Evolutionary conservation across 1,140 invertebrate species (phyloP), one percentile per base, ranked within the genome.

Genomic region (Diuraphis noxia): DNA sequence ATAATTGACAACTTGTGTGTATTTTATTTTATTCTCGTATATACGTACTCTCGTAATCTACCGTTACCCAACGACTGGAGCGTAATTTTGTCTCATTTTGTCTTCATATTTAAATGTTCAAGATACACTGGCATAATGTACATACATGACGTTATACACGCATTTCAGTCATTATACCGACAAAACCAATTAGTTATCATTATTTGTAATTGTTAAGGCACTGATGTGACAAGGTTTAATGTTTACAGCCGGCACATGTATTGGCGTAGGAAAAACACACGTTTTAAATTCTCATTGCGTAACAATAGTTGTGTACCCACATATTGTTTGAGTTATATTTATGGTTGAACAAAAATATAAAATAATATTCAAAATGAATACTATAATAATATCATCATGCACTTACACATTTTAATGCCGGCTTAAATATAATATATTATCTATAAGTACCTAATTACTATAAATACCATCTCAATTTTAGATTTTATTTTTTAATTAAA

Each of bases 151-250:
- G 30, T 72, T 72, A 17, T 72, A 72, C 56, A 88, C 49, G 87
- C 56, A 63, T 72, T 88, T 88, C 52, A 88, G 49, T 88, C 49
- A 63, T 72, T 84, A 84, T 43, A 43, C 40, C 46, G 38, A 19
- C 36, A 72, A 56, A 17, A 41, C 49, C 38, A 88, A 88, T 88
- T 88, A 88, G 25, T 43, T 88, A 88, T 88, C 56, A 88, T 88
- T 88, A 77, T 88, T 63, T 19, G 52, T 72, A 88, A 77, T 88
- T 88, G 87, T 72, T 40, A 88, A 30, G 40, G 56, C 38, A 30
- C 38, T 72, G 87, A 63, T 63, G 38, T 88, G 23, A 56, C 87
- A 63, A 88, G 87, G 87, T 77, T 63, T 72, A 72, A 19, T 85
- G 30, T 81, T 81, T 81, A 81, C 79, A 40, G 21, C 46, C 41